Evolutionary conservation across 2,113 vertebrate genomes (phyloP), one percentile per base, ranked within the genome.

Genomic region (Larimichthys polyactis): DNA sequence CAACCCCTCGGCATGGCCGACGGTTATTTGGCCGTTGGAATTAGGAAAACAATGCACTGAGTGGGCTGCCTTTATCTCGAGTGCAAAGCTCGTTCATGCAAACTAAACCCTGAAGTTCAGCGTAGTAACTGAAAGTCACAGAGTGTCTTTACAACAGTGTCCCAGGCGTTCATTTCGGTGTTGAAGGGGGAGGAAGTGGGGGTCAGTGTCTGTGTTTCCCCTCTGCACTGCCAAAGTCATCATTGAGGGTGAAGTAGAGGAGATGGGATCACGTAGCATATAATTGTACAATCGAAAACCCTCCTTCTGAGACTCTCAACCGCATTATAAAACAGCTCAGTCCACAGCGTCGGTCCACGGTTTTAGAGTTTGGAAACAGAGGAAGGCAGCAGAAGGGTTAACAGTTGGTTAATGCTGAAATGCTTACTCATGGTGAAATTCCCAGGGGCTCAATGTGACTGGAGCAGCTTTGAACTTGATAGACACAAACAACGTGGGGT

Each of bases 401-500:
- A 83, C 43, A 54, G 27, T 66, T 76, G 48, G 59, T 82, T 86
- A 75, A 82, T 66, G 79, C 11, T 24, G 66, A 85, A 86, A 83
- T 74, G 84, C 71, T 76, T 67, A 74, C 73, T 85, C 54, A 78
- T 82, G 77, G 80, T 78, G 78, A 86, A 85, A 85, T 69, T 85
- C 89, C 57, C 86, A 40, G 73, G 66, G 81, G 74, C 40, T 69
- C 70, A 51, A 24, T 44, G 63, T 70, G 80, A 88, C 48, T 19
- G 52, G 43, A 76, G 80, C 78, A 76, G 78, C 87, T 90, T 86
- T 85, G 79, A 92, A 87, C 87, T 58, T 64, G 60, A 79, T 32
- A 85, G 84, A 90, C 71, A 81, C 83, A 85, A 89, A 86, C 84
- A 90, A 75, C 4, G 15, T 54, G 83, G 69, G 76, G 85, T 48